A percentile compares a stretch with the other conserved stretches of the same genome.
phyloP scores from a whole-genome alignment of 2,888 invertebrate genomes.

The Lampropteryx suffumata region DNA sequence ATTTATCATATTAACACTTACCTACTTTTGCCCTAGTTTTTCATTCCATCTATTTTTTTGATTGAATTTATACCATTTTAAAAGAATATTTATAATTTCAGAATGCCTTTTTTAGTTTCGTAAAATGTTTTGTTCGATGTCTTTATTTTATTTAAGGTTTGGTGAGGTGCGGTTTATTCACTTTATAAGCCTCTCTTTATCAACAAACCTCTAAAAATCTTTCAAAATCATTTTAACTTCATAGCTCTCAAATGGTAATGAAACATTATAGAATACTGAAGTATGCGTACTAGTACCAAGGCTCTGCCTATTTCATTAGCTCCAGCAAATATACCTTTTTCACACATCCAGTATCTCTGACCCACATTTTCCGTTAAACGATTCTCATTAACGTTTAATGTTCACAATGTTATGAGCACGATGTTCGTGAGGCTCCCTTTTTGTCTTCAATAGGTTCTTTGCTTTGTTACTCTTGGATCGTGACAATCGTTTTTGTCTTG shows the following conservation, averaged over 20 bases:
- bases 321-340: constrained; percentile 31
- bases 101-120: too few species aligned
- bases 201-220: too few species aligned
- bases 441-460: constrained; percentile 33
- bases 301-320: constrained; percentile 14
- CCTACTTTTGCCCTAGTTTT: not conserved
- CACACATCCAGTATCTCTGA: constrained; percentile 41
- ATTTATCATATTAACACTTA: not conserved
- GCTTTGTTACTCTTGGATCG: constrained; percentile 32
- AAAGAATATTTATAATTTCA: too few species aligned
- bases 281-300: constrained; percentile 1
- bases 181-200: too few species aligned
- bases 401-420: constrained; percentile 37
- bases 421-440: constrained; percentile 33
- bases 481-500: constrained; percentile 37
- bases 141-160: too few species aligned
- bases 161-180: too few species aligned
- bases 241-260: too few species aligned
- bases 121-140: too few species aligned
- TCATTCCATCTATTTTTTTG: too few species aligned
- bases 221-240: too few species aligned
- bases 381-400: constrained; percentile 33
- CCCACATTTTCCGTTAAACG: constrained; percentile 32
- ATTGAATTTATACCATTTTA: too few species aligned
- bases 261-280: too few species aligned